Evolutionary conservation across 2,888 invertebrate species (phyloP), one percentile per base, ranked within the genome.

Genomic region (Limnephilus rhombicus): DNA sequence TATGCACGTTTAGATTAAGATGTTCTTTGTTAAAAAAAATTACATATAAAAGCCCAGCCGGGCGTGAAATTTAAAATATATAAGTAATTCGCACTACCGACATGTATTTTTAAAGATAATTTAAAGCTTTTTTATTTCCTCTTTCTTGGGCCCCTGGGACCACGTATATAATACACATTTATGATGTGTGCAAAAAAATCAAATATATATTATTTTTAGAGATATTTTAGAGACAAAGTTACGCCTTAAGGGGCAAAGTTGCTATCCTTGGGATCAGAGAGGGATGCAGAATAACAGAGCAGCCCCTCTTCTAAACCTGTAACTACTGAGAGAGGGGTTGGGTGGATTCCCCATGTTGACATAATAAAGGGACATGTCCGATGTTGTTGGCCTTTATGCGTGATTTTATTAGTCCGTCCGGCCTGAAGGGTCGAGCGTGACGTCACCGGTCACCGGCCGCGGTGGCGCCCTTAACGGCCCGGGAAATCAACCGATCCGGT

Each of bases 311-410:
- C 68, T 68, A 68, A 68, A 68, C 68, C 68, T 68, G 68, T 24
- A 24, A 68, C 68, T 68, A 68, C 68, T 24, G 24, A 68, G 24
- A 68, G 24, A 31, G 68, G 24, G 41, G 68, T 9, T 68, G n/a
- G 9, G 9, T n/a, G 24, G 9, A 68, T 24, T 5, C 82, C 82
- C 15, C 34, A 18, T 82, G 82, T 82, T 82, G 34, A 34, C 82
- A 34, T 18, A 82, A 34, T 82, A 82, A 82, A 82, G 29, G 82
- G 31, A 82, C 82, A 82, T 34, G 82, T 82, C 82, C 82, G 34
- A 82, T 34, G 31, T 82, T 31, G 29, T 82, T 82, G 82, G 31
- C 82, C 82, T 82, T 82, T 82, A 34, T 34, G 34, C 82, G 82
- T 82, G 82, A 82, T 82, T 82, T 82, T 68, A 68, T 68, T 68